A percentile compares a stretch with the other conserved stretches of the same genome.
phyloP scores from a whole-genome alignment of 2,888 invertebrate genomes.

The Spodoptera picta region DNA sequence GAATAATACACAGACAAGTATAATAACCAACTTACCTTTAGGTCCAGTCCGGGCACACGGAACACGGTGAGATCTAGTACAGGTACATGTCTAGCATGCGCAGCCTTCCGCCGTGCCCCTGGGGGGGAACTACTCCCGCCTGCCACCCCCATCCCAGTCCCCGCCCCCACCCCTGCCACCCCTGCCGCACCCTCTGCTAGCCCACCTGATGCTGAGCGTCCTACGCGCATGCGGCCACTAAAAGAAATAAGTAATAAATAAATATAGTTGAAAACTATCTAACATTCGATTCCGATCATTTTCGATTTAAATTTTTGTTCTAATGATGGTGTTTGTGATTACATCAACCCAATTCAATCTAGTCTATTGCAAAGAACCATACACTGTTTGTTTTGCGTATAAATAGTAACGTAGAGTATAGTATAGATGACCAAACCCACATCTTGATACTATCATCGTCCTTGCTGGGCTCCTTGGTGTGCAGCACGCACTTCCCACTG shows the following conservation, averaged over 20 bases:
- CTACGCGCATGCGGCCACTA: slow-evolving; percentile 91
- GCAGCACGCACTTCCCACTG: slow-evolving; percentile 98
- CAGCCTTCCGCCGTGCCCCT: slow-evolving; percentile 66
- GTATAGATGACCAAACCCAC: slow-evolving; percentile 70
- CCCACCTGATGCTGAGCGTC: slow-evolving; percentile 91
- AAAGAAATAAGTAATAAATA: not conserved
- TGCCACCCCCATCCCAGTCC: slow-evolving; percentile 69
- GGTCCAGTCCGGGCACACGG: slow-evolving; percentile 96
- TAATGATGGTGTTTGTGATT: too few relatives aligned
- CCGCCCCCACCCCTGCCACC: slow-evolving; percentile 66
- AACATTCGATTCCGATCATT: too few relatives aligned
- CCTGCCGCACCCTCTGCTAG: slow-evolving; percentile 84
- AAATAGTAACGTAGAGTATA: too few relatives aligned
- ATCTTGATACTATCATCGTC: slow-evolving; percentile 91
- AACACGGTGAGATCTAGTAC: slow-evolving; percentile 95
- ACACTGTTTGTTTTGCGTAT: too few relatives aligned
- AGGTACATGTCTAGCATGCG: slow-evolving; percentile 79
- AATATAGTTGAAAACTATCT: too few relatives aligned
- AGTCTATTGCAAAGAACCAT: too few relatives aligned
- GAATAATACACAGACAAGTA: too few relatives aligned
- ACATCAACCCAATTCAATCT: too few relatives aligned
- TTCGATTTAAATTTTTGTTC: too few relatives aligned
- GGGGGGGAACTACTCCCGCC: slow-evolving; percentile 66
- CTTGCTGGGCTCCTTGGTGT: slow-evolving; percentile 94
- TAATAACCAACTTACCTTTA: slow-evolving; percentile 89